phyloP scores from a whole-genome alignment of 2,113 vertebrate species.

The Saguinus imperator region DNA sequence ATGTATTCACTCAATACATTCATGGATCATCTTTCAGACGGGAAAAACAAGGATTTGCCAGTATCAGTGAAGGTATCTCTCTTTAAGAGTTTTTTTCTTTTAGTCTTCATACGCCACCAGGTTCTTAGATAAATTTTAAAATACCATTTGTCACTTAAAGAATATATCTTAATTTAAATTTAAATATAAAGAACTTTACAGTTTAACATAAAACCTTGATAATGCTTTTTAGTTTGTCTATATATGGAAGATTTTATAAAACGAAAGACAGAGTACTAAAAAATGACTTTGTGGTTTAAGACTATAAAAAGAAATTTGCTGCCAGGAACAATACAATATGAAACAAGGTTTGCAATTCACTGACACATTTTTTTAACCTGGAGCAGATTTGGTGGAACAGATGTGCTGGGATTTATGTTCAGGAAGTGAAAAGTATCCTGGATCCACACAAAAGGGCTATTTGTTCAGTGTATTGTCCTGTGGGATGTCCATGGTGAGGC shows the following conservation, averaged over 20 bases:
- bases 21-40: slow-evolving; percentile 1
- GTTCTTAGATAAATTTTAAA: neutral
- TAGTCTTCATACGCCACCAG: neutral
- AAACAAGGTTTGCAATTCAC: slow-evolving; percentile 77
- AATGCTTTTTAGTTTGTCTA: neutral
- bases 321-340: slow-evolving; percentile 81
- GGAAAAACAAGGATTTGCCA: neutral
- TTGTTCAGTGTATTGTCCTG: neutral
- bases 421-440: slow-evolving; percentile 55
- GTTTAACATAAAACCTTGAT: neutral
- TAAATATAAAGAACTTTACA: neutral
- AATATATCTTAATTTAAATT: neutral
- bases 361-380: slow-evolving; percentile 71
- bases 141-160: neutral
- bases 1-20: neutral
- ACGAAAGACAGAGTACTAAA: slow-evolving; percentile 56
- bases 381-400: slow-evolving; percentile 65
- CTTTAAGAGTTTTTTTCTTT: neutral
- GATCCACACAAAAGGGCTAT: slow-evolving; percentile 68
- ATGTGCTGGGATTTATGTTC: slow-evolving; percentile 77
- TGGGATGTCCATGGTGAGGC: neutral
- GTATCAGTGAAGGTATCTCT: neutral
- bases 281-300: slow-evolving; percentile 38
- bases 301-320: slow-evolving; percentile 67
- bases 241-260: neutral